A percentile compares a stretch with the other conserved stretches of the same genome.
phyloP scores from a whole-genome alignment of 1,140 invertebrate genomes.

The Macrotrachela quadricornifera region DNA sequence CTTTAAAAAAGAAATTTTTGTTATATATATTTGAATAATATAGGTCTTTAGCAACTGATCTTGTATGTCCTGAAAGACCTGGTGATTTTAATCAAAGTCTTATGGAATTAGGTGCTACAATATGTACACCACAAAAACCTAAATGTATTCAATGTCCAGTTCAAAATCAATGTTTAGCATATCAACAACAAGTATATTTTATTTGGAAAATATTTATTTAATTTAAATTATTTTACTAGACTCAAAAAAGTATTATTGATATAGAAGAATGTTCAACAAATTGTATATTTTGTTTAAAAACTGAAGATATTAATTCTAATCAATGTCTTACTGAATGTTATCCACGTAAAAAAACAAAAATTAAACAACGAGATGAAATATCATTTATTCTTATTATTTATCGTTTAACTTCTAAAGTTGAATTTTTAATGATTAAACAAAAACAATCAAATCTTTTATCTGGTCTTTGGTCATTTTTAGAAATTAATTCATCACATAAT shows the following conservation, averaged over 20 bases:
- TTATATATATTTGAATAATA: too few species aligned
- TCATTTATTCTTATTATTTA: slow-evolving; percentile 14
- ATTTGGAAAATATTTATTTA: too few species aligned
- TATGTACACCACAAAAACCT: slow-evolving; percentile 30
- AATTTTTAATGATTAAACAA: slow-evolving; percentile 6
- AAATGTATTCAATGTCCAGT: slow-evolving; percentile 18
- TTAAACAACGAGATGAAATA: slow-evolving; percentile 15
- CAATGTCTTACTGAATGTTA: slow-evolving; percentile 21
- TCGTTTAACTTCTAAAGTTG: neutral
- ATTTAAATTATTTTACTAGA: too few species aligned
- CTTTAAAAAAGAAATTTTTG: neutral
- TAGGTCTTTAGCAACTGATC: slow-evolving; percentile 22
- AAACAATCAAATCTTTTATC: slow-evolving; percentile 14
- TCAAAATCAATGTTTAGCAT: slow-evolving; percentile 16
- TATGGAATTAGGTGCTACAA: slow-evolving; percentile 34
- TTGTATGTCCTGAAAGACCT: slow-evolving; percentile 23
- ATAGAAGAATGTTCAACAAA: too few species aligned
- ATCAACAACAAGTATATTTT: neutral
- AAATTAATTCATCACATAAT: neutral
- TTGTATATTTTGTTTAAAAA: too few species aligned
- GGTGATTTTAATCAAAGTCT: slow-evolving; percentile 33
- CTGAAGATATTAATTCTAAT: neutral
- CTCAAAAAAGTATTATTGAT: too few species aligned
- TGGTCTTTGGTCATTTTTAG: slow-evolving; percentile 14
- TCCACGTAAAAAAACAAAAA: slow-evolving; percentile 23